Evolutionary conservation across 1,140 invertebrate species (phyloP).

Genomic region (Bombus fervidus): DNA sequence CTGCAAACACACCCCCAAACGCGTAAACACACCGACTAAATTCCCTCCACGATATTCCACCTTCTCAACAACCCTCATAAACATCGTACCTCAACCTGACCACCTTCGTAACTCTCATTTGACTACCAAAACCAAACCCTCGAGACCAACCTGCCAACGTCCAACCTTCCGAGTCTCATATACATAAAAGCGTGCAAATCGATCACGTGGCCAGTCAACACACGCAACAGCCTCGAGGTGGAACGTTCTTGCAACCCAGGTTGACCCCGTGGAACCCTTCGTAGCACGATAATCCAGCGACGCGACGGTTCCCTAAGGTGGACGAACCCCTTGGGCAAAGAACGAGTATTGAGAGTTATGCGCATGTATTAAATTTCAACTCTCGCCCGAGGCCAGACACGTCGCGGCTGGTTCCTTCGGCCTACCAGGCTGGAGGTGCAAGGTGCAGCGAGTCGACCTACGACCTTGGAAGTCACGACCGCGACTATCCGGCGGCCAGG

Average conservation of each 20-base stretch:
- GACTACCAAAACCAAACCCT: background rate
- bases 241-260: background rate
- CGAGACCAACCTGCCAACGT: background rate
- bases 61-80: background rate
- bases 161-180: background rate
- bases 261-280: slow-evolving; percentile 33
- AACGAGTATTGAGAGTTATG: slow-evolving; percentile 62
- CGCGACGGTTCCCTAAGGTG: slow-evolving; percentile 38
- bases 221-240: background rate
- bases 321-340: slow-evolving; percentile 20
- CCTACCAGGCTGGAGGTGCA: slow-evolving; percentile 67
- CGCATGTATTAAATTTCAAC: slow-evolving; percentile 77
- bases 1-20: background rate
- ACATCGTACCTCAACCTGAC: background rate
- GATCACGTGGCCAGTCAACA: background rate
- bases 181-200: background rate
- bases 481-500: slow-evolving; percentile 31
- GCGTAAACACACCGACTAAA: background rate
- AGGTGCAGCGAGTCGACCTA: slow-evolving; percentile 75
- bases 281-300: slow-evolving; percentile 49
- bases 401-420: slow-evolving; percentile 55
- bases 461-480: slow-evolving; percentile 77
- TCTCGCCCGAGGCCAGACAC: slow-evolving; percentile 71
- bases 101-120: background rate
- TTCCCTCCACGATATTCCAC: background rate